Evolutionary conservation across 2,113 vertebrate genomes (phyloP), one percentile per base, ranked within the genome.

Genomic region (Rhipidura dahli): DNA sequence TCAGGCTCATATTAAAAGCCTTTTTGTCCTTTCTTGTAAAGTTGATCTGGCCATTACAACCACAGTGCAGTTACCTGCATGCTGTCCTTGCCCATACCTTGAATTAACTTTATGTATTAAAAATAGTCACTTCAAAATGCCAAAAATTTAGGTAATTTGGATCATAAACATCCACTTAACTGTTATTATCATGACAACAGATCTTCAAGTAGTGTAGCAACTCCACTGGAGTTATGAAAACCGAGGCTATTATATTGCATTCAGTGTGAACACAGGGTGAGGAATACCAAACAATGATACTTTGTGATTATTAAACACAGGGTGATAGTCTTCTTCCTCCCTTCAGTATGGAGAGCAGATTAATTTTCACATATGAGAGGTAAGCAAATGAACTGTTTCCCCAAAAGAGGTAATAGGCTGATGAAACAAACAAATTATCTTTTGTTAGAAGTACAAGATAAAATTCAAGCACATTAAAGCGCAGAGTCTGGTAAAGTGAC

Each of bases 141-240:
- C 61, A 78, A 90, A 90, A 73, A 70, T 73, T 69, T 27, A 83
- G 90, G 63, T 68, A 45, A 88, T 0, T 24, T 83, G 87, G 86
- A 96, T 76, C 15, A 6, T 57, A 87, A 89, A 87, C 40, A 93
- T 65, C 91, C 92, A 37, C 75, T 89, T 80, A 42, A 80, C 21
- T 4, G 5, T 86, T 90, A 78, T 50, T 68, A 87, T 40, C 40
- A 26, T 20, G 57, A 81, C 78, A 85, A 82, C 33, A 93, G 73
- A 90, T 92, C 60, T 89, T 94, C 81, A 94, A 78, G 56, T 83
- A 95, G 84, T 30, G 45, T 78, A 91, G 78, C 84, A 97, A 96
- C 87, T 94, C 95, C 85, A 95, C 83, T 96, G 92, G 90, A 94
- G 94, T 97, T 94, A 96, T 10, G 65, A 83, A 95, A 96, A 76